Percentiles rank a stretch among this genome's conserved stretches.
Evolutionary conservation across 2,888 invertebrate genomes (phyloP).

Genomic region (Biston betularia): DNA sequence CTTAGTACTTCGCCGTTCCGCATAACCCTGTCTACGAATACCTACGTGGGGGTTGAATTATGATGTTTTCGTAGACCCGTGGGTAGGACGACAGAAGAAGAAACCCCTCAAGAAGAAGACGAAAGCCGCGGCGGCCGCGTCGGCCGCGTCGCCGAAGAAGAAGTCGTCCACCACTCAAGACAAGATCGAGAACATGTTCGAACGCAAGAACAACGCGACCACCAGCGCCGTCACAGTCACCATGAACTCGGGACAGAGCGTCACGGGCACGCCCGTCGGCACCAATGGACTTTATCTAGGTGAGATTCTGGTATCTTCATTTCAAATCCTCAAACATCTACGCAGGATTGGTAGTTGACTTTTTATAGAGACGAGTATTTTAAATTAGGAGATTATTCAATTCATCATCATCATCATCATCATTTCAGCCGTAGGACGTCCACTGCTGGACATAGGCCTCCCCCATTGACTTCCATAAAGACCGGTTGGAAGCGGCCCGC

Average conservation of each 20-base stretch:
- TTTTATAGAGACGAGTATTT: no score
- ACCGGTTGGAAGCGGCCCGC: no score
- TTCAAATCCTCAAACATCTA: neutral
- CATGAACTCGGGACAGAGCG: conserved; percentile 64
- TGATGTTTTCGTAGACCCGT: conserved; percentile 87
- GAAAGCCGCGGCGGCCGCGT: conserved; percentile 66
- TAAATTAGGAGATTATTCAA: no score
- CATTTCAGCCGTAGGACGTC: no score
- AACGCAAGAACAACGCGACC: conserved; percentile 70
- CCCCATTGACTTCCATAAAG: no score
- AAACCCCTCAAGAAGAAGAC: conserved; percentile 88
- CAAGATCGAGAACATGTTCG: conserved; percentile 91
- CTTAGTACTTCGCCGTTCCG: no score
- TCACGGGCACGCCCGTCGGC: conserved; percentile 79
- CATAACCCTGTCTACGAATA: no score
- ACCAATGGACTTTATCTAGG: conserved; percentile 78
- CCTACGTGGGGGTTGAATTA: no score
- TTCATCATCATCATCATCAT: no score
- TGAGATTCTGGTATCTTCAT: conserved; percentile 39
- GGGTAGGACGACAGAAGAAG: conserved; percentile 89
- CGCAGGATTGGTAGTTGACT: no score
- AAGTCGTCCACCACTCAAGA: conserved; percentile 91
- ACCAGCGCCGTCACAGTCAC: conserved; percentile 58
- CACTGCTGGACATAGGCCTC: no score
- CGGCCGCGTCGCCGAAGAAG: conserved; percentile 77